Conservation (phyloP, 2,113 vertebrate species). For the Eretmochelys imbricata region DNA sequence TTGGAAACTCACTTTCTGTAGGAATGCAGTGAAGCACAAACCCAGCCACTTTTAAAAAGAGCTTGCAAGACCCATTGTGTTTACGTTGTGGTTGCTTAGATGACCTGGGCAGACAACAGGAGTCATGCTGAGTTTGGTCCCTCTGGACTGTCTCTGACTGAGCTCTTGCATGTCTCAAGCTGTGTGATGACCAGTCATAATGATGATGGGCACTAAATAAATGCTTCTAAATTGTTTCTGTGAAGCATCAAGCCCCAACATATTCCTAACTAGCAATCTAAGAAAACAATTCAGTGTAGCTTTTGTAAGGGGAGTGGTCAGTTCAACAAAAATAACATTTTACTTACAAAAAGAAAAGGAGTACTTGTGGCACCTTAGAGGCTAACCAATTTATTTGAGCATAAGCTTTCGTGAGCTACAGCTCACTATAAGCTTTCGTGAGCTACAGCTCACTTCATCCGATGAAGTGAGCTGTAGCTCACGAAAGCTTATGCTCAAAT, state of each 20-base stretch:
- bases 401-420: too few relatives aligned
- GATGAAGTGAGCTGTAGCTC: too few relatives aligned
- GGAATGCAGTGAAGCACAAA: neutral
- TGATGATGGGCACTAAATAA: neutral
- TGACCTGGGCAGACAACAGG: neutral
- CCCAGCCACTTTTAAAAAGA: neutral
- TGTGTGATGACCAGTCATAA: neutral
- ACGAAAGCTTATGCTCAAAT: too few relatives aligned
- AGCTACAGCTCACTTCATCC: too few relatives aligned
- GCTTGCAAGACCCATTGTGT: neutral
- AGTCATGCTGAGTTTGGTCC: neutral
- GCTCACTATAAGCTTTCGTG: too few relatives aligned
- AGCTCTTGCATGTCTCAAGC: neutral
- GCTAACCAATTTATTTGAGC: too few relatives aligned
- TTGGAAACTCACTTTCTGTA: neutral
- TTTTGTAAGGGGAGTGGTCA: neutral
- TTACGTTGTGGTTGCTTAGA: neutral
- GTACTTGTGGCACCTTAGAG: too few relatives aligned
- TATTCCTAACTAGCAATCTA: neutral
- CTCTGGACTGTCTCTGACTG: neutral
- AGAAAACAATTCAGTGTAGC: neutral
- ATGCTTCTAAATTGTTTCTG: neutral
- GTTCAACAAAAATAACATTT: neutral
- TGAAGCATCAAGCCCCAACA: neutral
- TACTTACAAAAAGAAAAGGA: neutral